Percentiles rank a stretch among this genome's conserved stretches.
Evolutionary conservation across 2,797 vertebrate species (phyloP).

Genomic region (Megaceryle alcyon): DNA sequence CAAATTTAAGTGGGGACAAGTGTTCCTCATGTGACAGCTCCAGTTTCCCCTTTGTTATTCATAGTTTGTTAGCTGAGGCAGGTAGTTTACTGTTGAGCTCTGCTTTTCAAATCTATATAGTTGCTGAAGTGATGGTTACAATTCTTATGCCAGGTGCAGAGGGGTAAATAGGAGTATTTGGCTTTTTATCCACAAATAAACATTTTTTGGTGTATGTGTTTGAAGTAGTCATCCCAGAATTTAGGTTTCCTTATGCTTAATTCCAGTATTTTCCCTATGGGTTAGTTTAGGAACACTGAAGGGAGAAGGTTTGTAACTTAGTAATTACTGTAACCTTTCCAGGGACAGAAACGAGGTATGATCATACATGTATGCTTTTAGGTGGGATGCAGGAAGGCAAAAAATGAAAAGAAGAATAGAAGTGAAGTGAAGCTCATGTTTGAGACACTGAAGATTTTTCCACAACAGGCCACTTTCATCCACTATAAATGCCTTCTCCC

Average conservation of each 20-base stretch:
- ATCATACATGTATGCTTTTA: not conserved
- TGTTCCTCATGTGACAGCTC: not conserved
- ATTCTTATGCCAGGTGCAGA: not conserved
- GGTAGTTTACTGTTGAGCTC: not conserved
- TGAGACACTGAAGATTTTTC: not conserved
- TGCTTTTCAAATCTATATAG: not conserved
- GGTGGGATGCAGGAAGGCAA: not conserved
- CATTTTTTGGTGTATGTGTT: not conserved
- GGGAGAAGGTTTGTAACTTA: not conserved
- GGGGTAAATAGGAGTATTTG: not conserved
- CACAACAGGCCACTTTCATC: not conserved
- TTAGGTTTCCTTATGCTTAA: not conserved
- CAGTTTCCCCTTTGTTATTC: not conserved
- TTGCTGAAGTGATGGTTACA: not conserved
- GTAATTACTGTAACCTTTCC: not conserved
- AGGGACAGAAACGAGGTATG: not conserved
- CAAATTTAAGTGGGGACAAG: not conserved
- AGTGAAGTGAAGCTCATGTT: not conserved
- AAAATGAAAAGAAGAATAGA: not conserved
- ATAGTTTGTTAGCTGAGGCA: not conserved
- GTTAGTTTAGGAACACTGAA: not conserved
- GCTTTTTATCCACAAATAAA: not conserved
- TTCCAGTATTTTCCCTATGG: not conserved
- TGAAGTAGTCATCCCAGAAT: not conserved
- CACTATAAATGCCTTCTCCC: not conserved